These are phyloP conservation scores for Urocynchramus pylzowi DNA, from an alignment of 2,113 vertebrate species.

Conservation along the genomic window DNA sequence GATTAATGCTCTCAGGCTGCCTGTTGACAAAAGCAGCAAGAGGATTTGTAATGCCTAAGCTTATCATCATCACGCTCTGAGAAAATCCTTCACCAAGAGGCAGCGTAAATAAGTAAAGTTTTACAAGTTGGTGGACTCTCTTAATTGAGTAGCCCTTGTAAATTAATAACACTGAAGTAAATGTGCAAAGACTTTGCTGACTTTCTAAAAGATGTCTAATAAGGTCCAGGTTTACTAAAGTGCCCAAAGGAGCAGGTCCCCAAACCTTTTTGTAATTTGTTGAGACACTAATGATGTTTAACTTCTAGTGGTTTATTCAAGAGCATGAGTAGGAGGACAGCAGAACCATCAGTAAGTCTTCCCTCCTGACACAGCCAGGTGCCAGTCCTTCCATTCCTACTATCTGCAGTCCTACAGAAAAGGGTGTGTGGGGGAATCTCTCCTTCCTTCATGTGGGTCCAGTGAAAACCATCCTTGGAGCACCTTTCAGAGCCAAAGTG, in stretches of 20 bases:
- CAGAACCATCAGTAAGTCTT: not conserved
- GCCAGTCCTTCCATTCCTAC: not conserved
- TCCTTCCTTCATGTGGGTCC: not conserved
- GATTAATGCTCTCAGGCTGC: slow-evolving; percentile 22
- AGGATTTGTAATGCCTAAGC: slow-evolving; percentile 59
- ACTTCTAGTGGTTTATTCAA: not conserved
- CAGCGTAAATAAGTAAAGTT: slow-evolving; percentile 65
- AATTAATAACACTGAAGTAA: slow-evolving; percentile 62
- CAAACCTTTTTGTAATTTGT: not conserved
- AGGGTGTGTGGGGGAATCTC: accelerated
- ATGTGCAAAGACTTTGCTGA: slow-evolving; percentile 18
- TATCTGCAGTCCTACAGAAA: not conserved
- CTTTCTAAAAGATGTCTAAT: slow-evolving; percentile 18
- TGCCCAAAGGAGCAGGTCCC: not conserved
- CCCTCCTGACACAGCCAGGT: not conserved
- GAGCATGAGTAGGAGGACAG: not conserved
- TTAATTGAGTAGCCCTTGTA: slow-evolving; percentile 42
- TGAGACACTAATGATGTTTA: slow-evolving; percentile 32
- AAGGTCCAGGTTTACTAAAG: not conserved
- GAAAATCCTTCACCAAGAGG: slow-evolving; percentile 39
- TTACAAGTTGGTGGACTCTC: slow-evolving; percentile 12
- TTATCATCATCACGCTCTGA: slow-evolving; percentile 23
- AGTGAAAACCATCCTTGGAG: not conserved
- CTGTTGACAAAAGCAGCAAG: slow-evolving; percentile 44
- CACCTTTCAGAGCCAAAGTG: not conserved